Conservation (phyloP, 2,797 vertebrate genomes). For the Bufotes viridis region DNA sequence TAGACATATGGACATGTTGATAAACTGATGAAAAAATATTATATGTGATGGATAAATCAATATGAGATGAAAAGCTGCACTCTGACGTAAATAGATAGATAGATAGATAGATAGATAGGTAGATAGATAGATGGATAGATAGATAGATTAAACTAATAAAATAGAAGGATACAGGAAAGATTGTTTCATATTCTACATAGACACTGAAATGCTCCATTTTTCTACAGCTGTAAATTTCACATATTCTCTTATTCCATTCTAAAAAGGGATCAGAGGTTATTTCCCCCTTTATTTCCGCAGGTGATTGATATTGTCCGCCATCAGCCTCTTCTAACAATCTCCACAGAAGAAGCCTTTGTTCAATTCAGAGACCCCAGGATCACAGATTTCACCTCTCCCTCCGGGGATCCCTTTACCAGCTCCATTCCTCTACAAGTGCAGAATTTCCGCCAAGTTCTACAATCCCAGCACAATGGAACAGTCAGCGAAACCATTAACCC, state of each 20-base stretch:
- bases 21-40: too few species aligned
- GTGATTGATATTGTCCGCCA: not conserved
- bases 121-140: not conserved
- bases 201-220: not conserved
- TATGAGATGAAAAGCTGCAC: not conserved
- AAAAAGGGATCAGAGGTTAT: not conserved
- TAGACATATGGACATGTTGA: too few species aligned
- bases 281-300: not conserved
- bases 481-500: not conserved
- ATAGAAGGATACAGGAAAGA: not conserved
- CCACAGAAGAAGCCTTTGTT: slow-evolving; percentile 25
- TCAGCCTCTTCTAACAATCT: slow-evolving; percentile 23
- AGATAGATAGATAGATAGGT: not conserved
- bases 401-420: slow-evolving; percentile 33
- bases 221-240: not conserved
- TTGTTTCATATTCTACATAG: not conserved
- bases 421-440: not conserved
- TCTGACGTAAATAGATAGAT: not conserved
- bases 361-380: not conserved
- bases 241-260: not conserved
- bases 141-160: not conserved
- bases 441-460: slow-evolving; percentile 2
- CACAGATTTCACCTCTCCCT: slow-evolving; percentile 32
- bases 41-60: not conserved
- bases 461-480: not conserved